Percentiles rank a stretch among this genome's conserved stretches.
Evolutionary conservation across 2,113 vertebrate genomes (phyloP).

Genomic region (Lonchura striata): DNA sequence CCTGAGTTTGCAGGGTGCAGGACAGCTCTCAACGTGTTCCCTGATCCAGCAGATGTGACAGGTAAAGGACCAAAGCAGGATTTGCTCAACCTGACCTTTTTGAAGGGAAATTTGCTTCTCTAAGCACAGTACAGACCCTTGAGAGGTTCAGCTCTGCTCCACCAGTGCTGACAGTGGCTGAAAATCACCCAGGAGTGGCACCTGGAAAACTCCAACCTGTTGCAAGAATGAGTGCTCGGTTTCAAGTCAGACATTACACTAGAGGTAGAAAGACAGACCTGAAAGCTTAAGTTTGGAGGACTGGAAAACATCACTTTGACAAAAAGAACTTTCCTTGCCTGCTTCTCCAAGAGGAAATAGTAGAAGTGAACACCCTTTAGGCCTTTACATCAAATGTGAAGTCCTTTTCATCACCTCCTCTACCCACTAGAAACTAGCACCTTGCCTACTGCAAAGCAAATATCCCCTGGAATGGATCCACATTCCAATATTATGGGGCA

Average conservation of each 20-base stretch:
- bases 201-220: neutral
- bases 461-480: neutral
- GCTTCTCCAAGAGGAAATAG: neutral
- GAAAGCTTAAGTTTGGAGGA: neutral
- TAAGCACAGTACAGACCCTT: neutral
- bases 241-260: neutral
- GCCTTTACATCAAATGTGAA: neutral
- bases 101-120: neutral
- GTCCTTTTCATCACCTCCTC: neutral
- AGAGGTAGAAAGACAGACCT: neutral
- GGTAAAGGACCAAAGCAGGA: neutral
- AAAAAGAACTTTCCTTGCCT: neutral
- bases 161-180: neutral
- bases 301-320: neutral
- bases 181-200: neutral
- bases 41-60: neutral
- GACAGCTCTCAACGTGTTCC: accelerated
- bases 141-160: neutral
- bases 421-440: neutral
- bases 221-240: neutral
- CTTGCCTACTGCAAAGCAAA: neutral
- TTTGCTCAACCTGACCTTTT: neutral
- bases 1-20: neutral
- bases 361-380: neutral
- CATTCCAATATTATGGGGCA: neutral